Percentiles rank a stretch among this genome's conserved stretches.
phyloP scores from a whole-genome alignment of 2,888 invertebrate genomes.

The Caenorhabditis zanzibari region DNA sequence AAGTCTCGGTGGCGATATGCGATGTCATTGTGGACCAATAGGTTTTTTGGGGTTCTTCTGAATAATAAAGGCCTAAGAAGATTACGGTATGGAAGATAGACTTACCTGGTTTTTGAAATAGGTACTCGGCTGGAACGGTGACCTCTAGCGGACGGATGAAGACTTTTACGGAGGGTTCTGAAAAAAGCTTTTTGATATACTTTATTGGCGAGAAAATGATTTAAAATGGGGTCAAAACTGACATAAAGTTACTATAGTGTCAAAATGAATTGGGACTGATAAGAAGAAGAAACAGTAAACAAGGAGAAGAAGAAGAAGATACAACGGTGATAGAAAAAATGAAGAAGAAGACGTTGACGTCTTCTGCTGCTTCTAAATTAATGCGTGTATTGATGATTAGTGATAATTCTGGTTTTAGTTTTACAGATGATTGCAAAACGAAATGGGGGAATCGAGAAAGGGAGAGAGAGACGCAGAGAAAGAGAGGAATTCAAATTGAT shows the following conservation, averaged over 20 bases:
- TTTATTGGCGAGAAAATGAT: constrained; percentile 1
- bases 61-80: not conserved
- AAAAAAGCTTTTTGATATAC: constrained; percentile 2
- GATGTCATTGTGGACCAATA: constrained; percentile 76
- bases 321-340: not conserved
- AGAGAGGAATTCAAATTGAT: not conserved
- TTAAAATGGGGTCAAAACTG: not conserved
- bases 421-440: constrained; percentile 22
- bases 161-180: constrained; percentile 67
- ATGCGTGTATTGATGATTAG: constrained; percentile 43
- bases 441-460: not conserved
- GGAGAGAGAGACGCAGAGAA: not conserved
- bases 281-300: constrained; percentile 15
- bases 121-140: constrained; percentile 66
- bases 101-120: constrained; percentile 47
- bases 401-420: constrained; percentile 60
- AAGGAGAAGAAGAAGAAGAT: constrained; percentile 32
- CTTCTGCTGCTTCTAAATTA: constrained; percentile 22
- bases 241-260: not conserved
- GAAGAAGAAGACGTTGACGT: constrained; percentile 32
- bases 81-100: not conserved
- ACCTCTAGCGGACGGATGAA: constrained; percentile 73
- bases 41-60: constrained; percentile 52
- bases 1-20: constrained; percentile 72
- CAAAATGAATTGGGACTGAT: constrained; percentile 21